A percentile compares a stretch with the other conserved stretches of the same genome.
These are phyloP conservation scores for Drosophila burlai DNA, from an alignment of 1,140 invertebrate species.

Conservation along the genomic window DNA sequence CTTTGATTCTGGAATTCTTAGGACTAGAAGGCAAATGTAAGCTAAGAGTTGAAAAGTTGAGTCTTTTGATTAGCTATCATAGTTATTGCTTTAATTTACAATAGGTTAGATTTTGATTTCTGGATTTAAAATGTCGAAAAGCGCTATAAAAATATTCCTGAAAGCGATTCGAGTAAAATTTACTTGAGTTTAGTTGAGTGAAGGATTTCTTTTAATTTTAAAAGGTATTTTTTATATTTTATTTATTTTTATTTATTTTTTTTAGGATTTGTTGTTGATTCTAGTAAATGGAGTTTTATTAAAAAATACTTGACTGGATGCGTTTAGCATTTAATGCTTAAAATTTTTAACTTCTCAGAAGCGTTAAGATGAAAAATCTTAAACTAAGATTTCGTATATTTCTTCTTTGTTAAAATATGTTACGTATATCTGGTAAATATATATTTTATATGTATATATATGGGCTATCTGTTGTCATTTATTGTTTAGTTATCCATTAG, in stretches of 20 bases:
- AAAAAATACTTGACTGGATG: constrained; percentile 66
- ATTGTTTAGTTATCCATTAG: constrained; percentile 57
- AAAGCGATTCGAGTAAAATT: constrained; percentile 77
- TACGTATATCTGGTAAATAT: constrained; percentile 76
- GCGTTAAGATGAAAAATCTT: constrained; percentile 75
- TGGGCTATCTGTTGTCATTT: constrained; percentile 34
- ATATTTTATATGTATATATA: constrained; percentile 51
- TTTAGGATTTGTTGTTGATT: constrained; percentile 22
- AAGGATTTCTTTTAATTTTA: constrained; percentile 26
- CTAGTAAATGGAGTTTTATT: constrained; percentile 66
- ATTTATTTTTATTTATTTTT: constrained; percentile 17
- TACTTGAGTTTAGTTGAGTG: constrained; percentile 42
- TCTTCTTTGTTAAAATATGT: constrained; percentile 59
- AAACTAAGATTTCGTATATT: constrained; percentile 17
- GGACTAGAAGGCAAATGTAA: constrained; percentile 79
- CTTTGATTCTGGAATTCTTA: constrained; percentile 59
- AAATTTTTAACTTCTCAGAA: constrained; percentile 75
- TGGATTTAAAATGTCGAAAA: constrained; percentile 74
- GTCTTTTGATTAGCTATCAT: constrained; percentile 73
- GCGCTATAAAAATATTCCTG: constrained; percentile 76
- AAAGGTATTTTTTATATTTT: constrained; percentile 14
- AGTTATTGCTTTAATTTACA: constrained; percentile 73
- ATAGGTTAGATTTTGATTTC: constrained; percentile 40
- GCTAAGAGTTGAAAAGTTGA: constrained; percentile 73
- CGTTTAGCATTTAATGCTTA: constrained; percentile 74